Evolutionary conservation across 2,113 vertebrate species (phyloP).

Genomic region (Silurus meridionalis): DNA sequence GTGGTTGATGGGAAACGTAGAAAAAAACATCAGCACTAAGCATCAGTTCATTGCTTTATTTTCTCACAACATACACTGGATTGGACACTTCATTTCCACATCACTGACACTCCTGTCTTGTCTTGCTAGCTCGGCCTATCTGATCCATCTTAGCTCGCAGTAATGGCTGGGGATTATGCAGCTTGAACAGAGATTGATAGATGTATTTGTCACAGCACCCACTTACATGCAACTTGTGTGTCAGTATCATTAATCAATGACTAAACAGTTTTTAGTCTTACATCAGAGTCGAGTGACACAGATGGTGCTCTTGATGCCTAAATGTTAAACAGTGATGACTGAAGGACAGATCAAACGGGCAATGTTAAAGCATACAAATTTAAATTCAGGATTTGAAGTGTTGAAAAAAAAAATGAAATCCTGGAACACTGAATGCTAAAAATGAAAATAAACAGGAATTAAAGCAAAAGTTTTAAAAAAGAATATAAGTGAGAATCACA

Average conservation of each 20-base stretch:
- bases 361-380: constrained; percentile 32
- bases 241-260: constrained; percentile 74
- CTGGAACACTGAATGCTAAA: not conserved
- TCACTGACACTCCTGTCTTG: not conserved
- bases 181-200: constrained; percentile 71
- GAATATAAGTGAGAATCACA: not conserved
- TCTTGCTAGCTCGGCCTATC: constrained; percentile 22
- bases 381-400: not conserved
- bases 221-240: constrained; percentile 60
- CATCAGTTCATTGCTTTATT: not conserved
- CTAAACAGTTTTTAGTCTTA: constrained; percentile 67
- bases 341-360: constrained; percentile 53
- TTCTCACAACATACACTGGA: not conserved
- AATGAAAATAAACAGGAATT: not conserved
- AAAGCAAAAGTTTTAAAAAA: not conserved
- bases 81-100: not conserved
- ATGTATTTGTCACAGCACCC: constrained; percentile 74
- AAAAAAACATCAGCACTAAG: not conserved
- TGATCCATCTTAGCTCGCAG: constrained; percentile 70
- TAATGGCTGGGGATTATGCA: constrained; percentile 70
- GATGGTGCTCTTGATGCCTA: constrained; percentile 25
- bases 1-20: too few species aligned
- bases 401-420: not conserved
- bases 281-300: constrained; percentile 65
- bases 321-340: constrained; percentile 51